Evolutionary conservation across 2,797 vertebrate genomes (phyloP).

Genomic region (Octomys mimax): DNA sequence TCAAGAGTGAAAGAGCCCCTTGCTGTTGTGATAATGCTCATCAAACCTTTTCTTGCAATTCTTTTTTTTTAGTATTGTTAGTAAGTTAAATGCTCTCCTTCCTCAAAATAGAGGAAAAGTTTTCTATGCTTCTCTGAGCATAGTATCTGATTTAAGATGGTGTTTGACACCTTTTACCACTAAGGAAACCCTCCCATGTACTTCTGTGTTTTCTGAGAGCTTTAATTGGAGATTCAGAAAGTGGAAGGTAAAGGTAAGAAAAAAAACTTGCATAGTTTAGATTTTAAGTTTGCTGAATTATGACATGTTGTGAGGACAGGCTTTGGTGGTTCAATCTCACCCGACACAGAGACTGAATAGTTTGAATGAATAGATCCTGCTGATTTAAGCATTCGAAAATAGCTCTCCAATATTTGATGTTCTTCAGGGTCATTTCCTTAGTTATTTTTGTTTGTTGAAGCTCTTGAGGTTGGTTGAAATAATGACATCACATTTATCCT

Average conservation of each 20-base stretch:
- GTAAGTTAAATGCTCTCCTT: not conserved
- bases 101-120: not conserved
- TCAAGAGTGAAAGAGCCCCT: not conserved
- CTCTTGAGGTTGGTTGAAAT: slow-evolving; percentile 22
- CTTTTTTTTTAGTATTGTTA: not conserved
- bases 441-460: slow-evolving; percentile 51
- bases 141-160: not conserved
- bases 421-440: slow-evolving; percentile 16
- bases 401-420: slow-evolving; percentile 32
- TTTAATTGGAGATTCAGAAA: not conserved
- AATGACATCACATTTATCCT: not conserved
- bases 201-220: not conserved
- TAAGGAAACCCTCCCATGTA: not conserved
- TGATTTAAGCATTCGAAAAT: not conserved
- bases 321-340: not conserved
- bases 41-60: not conserved
- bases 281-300: slow-evolving; percentile 13
- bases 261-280: not conserved
- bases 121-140: not conserved
- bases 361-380: slow-evolving; percentile 32
- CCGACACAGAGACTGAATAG: not conserved
- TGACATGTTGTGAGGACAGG: not conserved
- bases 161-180: not conserved
- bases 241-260: not conserved
- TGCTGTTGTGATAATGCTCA: not conserved